Evolutionary conservation across 2,888 invertebrate species (phyloP), one percentile per base, ranked within the genome.

Genomic region (Pilophorus perplexus): DNA sequence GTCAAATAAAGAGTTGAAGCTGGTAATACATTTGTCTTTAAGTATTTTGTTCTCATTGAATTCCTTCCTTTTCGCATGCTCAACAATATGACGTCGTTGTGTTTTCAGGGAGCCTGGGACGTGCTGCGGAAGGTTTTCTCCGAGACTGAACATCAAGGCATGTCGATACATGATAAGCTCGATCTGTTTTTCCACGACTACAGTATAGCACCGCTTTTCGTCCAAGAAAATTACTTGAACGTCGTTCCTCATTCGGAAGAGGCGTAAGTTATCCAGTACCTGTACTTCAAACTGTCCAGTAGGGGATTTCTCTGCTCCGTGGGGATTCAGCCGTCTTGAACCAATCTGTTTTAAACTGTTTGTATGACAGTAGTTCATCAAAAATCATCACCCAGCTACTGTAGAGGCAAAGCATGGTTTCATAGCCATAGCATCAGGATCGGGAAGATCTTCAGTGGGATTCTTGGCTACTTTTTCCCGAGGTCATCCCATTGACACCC

Each of bases 121-220:
- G 94, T 93, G 1, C 83, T 90, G 40, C 83, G 88, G 55, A 90
- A 90, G 77, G 93, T 97, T 12, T 96, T 99, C 77, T 86, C 87
- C 0, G 82, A 83, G 27, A 84, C 85, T 50, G 89, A 91, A 55
- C 90, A 90, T 74, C 87, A 87, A 75, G 80, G 77, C 0, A 91
- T 91, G 90, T 83, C 79, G 33, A 80, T 93, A 5, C 80, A 84
- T 71, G 94, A 96, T 75, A 93, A 89, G 77, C 85, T 87, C 65
- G 90, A 91, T 75, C 80, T 99, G 64, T 99, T 98, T 80, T 99
- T 98, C 79, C 88, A 92, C 74, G 99, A 99, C 80, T 99, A 99
- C 79, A 93, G 88, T 74, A 83, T 99, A 70, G 88, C 89, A n/a
- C 93, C 97, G 1, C 80, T 99, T 12, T 99, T 99, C 79, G 94